These are phyloP conservation scores for Peribatodes rhomboidaria DNA, from an alignment of 2,888 invertebrate genomes.

Conservation along the genomic window DNA sequence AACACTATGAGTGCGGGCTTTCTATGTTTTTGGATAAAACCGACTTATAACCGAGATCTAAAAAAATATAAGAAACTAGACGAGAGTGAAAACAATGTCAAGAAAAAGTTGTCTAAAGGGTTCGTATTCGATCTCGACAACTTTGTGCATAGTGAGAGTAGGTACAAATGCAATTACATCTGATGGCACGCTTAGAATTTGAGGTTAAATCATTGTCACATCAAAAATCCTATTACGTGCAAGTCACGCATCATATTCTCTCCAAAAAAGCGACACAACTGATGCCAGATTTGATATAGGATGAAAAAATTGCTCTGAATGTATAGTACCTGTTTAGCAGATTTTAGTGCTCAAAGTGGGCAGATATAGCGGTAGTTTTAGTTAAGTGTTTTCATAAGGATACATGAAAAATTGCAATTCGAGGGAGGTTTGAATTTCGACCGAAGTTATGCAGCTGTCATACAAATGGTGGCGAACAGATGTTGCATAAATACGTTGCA, in stretches of 20 bases:
- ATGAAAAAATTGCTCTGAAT: constrained; percentile 45
- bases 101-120: too few relatives aligned
- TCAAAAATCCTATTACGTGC: constrained; percentile 37
- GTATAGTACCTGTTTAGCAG: constrained; percentile 47
- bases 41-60: too few relatives aligned
- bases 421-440: constrained; percentile 19
- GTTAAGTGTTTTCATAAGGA: constrained; percentile 35
- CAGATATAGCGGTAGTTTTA: constrained; percentile 35
- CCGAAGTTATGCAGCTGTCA: constrained; percentile 9
- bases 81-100: too few relatives aligned
- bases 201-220: constrained; percentile 19
- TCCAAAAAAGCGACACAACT: constrained; percentile 32
- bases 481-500: background rate
- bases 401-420: constrained; percentile 26
- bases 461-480: constrained; percentile 8
- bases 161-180: background rate
- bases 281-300: constrained; percentile 37
- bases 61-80: too few relatives aligned
- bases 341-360: constrained; percentile 42
- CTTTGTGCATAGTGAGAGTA: background rate
- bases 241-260: constrained; percentile 43
- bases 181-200: constrained; percentile 29
- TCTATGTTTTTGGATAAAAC: too few relatives aligned
- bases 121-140: background rate
- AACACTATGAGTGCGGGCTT: too few relatives aligned